Percentiles rank a stretch among this genome's conserved stretches.
phyloP scores from a whole-genome alignment of 1,140 invertebrate species.

The Drosophila littoralis region DNA sequence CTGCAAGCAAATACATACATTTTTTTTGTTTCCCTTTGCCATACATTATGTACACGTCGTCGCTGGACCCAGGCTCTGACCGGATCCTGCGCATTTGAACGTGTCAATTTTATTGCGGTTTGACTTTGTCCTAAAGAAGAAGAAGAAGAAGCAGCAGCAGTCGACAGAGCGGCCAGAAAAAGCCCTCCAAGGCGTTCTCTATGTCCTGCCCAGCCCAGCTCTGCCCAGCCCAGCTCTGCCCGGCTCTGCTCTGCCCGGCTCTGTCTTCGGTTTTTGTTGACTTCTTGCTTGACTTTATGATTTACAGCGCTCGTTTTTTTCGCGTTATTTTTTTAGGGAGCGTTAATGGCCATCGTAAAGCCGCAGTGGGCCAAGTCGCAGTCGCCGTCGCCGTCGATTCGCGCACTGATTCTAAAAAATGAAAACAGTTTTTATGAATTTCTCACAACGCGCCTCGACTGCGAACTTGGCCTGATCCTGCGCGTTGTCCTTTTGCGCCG shows the following conservation, averaged over 20 bases:
- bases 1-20: not conserved
- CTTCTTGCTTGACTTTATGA: constrained; percentile 51
- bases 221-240: too few species aligned
- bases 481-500: constrained; percentile 11
- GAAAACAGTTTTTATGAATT: constrained; percentile 84
- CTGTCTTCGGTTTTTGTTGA: not conserved
- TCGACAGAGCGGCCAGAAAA: constrained; percentile 19
- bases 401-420: constrained; percentile 84
- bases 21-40: not conserved
- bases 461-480: not conserved
- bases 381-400: constrained; percentile 35
- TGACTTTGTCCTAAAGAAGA: constrained; percentile 63
- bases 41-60: constrained; percentile 55
- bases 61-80: constrained; percentile 1
- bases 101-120: constrained; percentile 84
- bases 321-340: constrained; percentile 78
- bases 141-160: constrained; percentile 10
- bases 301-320: constrained; percentile 79
- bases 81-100: constrained; percentile 67
- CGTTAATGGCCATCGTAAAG: constrained; percentile 77
- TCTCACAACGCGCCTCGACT: constrained; percentile 15
- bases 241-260: not conserved
- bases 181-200: not conserved
- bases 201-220: not conserved
- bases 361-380: constrained; percentile 56